These are phyloP conservation scores for Ceratitis capitata DNA, from an alignment of 1,140 invertebrate species.

Conservation along the genomic window DNA sequence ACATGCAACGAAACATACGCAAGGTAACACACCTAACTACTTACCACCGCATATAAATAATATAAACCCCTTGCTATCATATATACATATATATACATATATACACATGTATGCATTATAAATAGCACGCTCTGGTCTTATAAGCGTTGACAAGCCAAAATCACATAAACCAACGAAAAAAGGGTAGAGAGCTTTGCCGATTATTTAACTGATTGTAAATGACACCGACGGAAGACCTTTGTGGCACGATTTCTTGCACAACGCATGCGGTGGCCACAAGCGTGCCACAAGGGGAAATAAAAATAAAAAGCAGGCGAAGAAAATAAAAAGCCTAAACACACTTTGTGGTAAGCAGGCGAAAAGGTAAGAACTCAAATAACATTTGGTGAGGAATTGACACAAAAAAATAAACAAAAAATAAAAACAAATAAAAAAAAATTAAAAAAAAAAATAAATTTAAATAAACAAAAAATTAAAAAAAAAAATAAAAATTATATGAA, in stretches of 20 bases:
- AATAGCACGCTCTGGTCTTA: too few species aligned
- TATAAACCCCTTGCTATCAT: too few species aligned
- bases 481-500: not conserved
- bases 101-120: not conserved
- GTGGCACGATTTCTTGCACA: constrained; percentile 33
- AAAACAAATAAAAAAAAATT: not conserved
- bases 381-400: not conserved
- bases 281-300: not conserved
- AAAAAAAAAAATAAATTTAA: not conserved
- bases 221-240: constrained; percentile 34
- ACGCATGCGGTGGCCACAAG: constrained; percentile 19
- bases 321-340: not conserved
- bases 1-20: not conserved
- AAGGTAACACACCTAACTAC: not conserved
- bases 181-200: not conserved
- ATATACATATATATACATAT: not conserved
- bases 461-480: not conserved
- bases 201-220: constrained; percentile 35
- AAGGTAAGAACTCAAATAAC: not conserved
- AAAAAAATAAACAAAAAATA: not conserved
- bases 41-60: too few species aligned
- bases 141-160: too few species aligned
- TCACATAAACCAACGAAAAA: not conserved
- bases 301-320: not conserved
- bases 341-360: not conserved